Evolutionary conservation across 2,888 invertebrate species (phyloP), one percentile per base, ranked within the genome.

Genomic region (Gonocerus acuteangulatus): DNA sequence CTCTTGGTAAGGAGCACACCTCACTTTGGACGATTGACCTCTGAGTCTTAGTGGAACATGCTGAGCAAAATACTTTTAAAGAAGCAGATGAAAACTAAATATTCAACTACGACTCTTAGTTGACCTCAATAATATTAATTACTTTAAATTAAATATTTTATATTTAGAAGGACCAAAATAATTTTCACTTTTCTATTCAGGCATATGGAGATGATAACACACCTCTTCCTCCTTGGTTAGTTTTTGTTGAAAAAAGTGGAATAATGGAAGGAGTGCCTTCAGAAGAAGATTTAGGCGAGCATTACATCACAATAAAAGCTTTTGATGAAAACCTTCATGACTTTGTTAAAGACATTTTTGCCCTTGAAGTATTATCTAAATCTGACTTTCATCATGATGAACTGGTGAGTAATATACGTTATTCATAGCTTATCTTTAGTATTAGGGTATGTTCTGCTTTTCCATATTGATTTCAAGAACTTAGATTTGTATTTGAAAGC

Each of bases 221-320:
- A 57, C 69, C 73, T 1, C 71, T 83, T 67, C 85, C 87, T 1
- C 74, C 75, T 65, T 88, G 88, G 88, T 74, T 88, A 69, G 77
- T 82, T 66, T 87, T 87, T 75, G 85, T 88, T 73, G 79, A 81
- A 59, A 78, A 77, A 58, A 81, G 82, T 66, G 83, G 83, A n/a
- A 77, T 84, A 61, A 80, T 91, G 71, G 81, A 83, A 73, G 90
- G 90, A 16, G 80, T 90, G 59, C 89, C 91, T 0, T 77, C 81
- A 67, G 75, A 76, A 57, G 78, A 79, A 62, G 85, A 90, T 72
- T 72, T 84, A 11, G 89, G 87, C 54, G 77, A 81, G 51, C 79
- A 85, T 71, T 81, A 81, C 66, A 77, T 86, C 68, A 80, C 77
- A 18, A 79, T 85, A 61, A 81, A 78, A 62, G 83, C 78, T 27